A percentile compares a stretch with the other conserved stretches of the same genome.
These are phyloP conservation scores for Anguilla megastoma DNA, from an alignment of 2,797 vertebrate species.

Conservation along the genomic window DNA sequence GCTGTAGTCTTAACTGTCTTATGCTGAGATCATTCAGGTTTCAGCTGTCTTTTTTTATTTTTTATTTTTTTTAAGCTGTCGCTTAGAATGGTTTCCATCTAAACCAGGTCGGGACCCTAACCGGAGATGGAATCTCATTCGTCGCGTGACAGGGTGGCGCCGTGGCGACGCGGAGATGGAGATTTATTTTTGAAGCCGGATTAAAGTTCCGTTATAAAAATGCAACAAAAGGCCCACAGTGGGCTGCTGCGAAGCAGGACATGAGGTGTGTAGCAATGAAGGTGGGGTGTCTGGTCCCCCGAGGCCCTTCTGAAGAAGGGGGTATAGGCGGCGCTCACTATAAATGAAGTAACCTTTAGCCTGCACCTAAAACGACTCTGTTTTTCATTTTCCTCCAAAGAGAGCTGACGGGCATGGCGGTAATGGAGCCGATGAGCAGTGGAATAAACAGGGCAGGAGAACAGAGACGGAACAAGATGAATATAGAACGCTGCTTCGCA, in stretches of 20 bases:
- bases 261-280: conserved; percentile 38
- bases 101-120: not conserved
- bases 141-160: not conserved
- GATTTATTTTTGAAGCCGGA: conserved; percentile 24
- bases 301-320: conserved; percentile 39
- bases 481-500: conserved; percentile 52
- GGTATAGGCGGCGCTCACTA: conserved; percentile 55
- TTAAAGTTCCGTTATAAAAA: conserved; percentile 18
- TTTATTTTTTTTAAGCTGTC: not conserved
- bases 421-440: conserved; percentile 70
- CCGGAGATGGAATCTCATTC: not conserved
- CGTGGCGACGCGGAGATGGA: not conserved
- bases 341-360: conserved; percentile 70
- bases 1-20: not conserved
- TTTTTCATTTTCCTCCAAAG: conserved; percentile 70
- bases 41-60: not conserved
- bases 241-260: conserved; percentile 19
- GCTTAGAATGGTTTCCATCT: not conserved
- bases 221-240: conserved; percentile 23
- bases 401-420: conserved; percentile 66
- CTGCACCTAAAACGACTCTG: conserved; percentile 68
- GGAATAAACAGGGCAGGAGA: conserved; percentile 73
- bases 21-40: not conserved
- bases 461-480: conserved; percentile 72
- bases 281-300: conserved; percentile 30